These are phyloP conservation scores for Natrix natrix DNA, from an alignment of 2,797 vertebrate genomes.

Conservation along the genomic window DNA sequence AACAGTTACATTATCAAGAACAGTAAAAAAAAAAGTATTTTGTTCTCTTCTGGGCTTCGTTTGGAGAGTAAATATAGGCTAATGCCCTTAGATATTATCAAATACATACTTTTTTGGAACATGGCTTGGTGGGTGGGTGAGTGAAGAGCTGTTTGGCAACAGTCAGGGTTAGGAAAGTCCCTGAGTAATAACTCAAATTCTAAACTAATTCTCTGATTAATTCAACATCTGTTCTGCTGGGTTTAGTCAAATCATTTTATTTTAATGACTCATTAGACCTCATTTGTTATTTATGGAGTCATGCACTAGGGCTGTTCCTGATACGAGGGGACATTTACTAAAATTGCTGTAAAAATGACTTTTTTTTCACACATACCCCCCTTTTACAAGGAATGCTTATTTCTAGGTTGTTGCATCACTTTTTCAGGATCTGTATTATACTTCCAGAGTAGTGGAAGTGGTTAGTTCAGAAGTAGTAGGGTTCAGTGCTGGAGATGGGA, in stretches of 20 bases:
- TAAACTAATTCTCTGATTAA: conserved; percentile 15
- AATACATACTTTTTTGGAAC: neutral
- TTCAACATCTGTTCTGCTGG: conserved; percentile 23
- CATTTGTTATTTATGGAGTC: conserved; percentile 10
- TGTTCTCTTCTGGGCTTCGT: neutral
- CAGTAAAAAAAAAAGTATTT: neutral
- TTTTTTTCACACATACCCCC: too few relatives aligned
- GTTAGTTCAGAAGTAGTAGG: neutral
- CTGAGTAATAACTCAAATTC: neutral
- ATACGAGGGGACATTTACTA: neutral
- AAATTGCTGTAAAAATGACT: neutral
- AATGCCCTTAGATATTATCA: neutral
- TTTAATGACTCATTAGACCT: conserved; percentile 22
- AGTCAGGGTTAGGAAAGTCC: conserved; percentile 23
- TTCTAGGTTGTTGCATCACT: neutral
- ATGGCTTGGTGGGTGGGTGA: neutral
- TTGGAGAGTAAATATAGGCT: neutral
- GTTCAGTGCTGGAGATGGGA: neutral
- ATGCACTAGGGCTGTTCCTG: neutral
- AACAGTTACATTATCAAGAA: neutral
- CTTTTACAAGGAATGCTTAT: neutral
- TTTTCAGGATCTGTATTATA: neutral
- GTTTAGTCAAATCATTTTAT: conserved; percentile 28
- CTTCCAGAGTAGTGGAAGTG: neutral
- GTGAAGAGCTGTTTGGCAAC: neutral